Conservation (phyloP, 1,140 invertebrate genomes). For the Leptinotarsa undecemlineata region DNA sequence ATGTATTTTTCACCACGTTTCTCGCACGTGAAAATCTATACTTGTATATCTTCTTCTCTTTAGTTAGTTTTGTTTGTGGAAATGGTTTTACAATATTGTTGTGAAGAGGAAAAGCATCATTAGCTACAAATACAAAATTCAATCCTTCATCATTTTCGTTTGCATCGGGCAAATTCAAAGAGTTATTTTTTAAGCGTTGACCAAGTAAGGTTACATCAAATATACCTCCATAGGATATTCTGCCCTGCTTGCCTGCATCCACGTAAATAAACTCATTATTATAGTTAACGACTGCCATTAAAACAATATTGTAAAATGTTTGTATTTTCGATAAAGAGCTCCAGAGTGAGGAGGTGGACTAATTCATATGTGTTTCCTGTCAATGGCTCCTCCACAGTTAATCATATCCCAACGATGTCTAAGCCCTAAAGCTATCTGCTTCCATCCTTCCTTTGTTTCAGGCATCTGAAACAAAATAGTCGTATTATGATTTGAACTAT, state of each 20-base stretch:
- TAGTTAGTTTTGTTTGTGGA: too few relatives aligned
- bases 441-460: conserved; percentile 23
- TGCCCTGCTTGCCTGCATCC: conserved; percentile 55
- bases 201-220: conserved; percentile 35
- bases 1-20: too few relatives aligned
- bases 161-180: neutral
- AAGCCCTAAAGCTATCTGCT: conserved; percentile 19
- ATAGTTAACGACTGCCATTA: conserved; percentile 58
- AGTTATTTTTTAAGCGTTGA: neutral
- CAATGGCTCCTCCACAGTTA: neutral
- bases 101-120: conserved; percentile 5
- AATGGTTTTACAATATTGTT: conserved; percentile 20
- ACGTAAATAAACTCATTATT: conserved; percentile 57
- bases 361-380: conserved; percentile 24
- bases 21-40: too few relatives aligned
- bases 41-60: too few relatives aligned
- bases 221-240: conserved; percentile 52
- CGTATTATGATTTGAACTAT: too few relatives aligned
- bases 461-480: conserved; percentile 21
- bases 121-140: conserved; percentile 9
- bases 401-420: conserved; percentile 22
- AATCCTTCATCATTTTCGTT: conserved; percentile 17
- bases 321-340: conserved; percentile 60
- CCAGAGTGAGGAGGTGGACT: conserved; percentile 43
- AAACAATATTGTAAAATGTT: conserved; percentile 41